phyloP scores from a whole-genome alignment of 2,888 invertebrate species.

The Falcaria lacertinaria region DNA sequence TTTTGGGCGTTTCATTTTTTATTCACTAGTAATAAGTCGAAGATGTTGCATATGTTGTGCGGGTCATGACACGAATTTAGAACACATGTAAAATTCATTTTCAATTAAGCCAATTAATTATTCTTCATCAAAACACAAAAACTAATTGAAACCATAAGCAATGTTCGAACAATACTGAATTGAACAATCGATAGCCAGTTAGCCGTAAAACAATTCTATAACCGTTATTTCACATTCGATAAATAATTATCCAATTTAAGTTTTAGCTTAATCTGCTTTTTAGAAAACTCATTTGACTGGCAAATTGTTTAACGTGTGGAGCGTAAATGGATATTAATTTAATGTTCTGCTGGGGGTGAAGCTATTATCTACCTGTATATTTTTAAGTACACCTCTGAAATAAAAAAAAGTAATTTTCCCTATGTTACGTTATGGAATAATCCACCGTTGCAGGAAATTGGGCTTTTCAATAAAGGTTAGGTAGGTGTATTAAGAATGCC shows the following conservation, averaged over 20 bases:
- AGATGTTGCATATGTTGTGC: no score
- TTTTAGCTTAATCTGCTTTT: conserved; percentile 77
- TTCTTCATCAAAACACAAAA: not conserved
- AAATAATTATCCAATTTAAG: conserved; percentile 74
- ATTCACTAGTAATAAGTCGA: no score
- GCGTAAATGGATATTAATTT: conserved; percentile 48
- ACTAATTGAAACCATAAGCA: no score
- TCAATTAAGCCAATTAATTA: not conserved
- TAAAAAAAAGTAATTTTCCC: conserved; percentile 1
- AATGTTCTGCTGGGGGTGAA: conserved; percentile 28
- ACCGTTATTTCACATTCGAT: conserved; percentile 44
- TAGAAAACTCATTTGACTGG: conserved; percentile 76
- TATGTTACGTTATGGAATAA: not conserved
- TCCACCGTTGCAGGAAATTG: not conserved
- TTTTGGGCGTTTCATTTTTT: no score
- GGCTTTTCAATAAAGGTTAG: not conserved
- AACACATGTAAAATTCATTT: not conserved
- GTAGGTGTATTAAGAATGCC: no score
- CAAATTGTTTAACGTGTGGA: conserved; percentile 64
- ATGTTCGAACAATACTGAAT: conserved; percentile 4
- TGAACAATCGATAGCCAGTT: conserved; percentile 3
- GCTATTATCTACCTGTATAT: conserved; percentile 26
- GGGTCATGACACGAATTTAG: no score
- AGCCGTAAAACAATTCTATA: conserved; percentile 28
- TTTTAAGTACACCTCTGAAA: conserved; percentile 17